These are phyloP conservation scores for Saxidomus purpurata DNA, from an alignment of 1,140 invertebrate genomes.

Conservation along the genomic window DNA sequence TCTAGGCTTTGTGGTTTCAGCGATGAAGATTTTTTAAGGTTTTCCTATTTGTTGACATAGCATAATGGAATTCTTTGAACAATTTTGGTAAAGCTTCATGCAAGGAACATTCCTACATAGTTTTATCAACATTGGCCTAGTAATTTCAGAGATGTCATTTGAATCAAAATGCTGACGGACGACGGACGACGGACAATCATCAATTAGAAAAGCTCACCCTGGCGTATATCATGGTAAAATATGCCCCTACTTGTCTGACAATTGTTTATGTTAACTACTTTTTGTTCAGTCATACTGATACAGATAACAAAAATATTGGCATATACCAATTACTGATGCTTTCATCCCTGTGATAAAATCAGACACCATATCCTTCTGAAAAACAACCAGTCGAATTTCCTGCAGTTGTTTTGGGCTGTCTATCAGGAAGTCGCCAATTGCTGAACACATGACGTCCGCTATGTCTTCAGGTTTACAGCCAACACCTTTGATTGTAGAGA, in stretches of 20 bases:
- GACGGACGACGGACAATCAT: not conserved
- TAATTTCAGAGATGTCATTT: not conserved
- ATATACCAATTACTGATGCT: not conserved
- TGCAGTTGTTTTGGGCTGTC: not conserved
- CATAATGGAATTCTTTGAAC: too few relatives aligned
- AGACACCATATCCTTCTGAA: constrained; percentile 37
- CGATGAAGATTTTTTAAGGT: too few relatives aligned
- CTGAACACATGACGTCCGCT: not conserved
- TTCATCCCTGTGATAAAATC: constrained; percentile 22
- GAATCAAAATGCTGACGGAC: not conserved
- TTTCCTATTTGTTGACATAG: too few relatives aligned
- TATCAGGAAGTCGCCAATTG: not conserved
- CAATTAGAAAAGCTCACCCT: not conserved
- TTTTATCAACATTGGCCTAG: too few relatives aligned
- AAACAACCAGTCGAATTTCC: constrained; percentile 18
- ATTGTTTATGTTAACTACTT: not conserved
- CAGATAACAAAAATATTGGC: not conserved
- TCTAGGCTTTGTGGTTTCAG: too few relatives aligned
- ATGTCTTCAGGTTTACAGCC: not conserved
- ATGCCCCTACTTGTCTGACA: too few relatives aligned
- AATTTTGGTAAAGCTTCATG: too few relatives aligned
- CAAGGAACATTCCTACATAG: too few relatives aligned
- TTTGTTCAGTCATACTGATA: not conserved
- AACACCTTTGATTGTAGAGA: not conserved
- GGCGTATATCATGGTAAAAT: too few relatives aligned